A percentile compares a stretch with the other conserved stretches of the same genome.
These are phyloP conservation scores for Lepisosteus osseus DNA, from an alignment of 2,113 vertebrate species.

Conservation along the genomic window DNA sequence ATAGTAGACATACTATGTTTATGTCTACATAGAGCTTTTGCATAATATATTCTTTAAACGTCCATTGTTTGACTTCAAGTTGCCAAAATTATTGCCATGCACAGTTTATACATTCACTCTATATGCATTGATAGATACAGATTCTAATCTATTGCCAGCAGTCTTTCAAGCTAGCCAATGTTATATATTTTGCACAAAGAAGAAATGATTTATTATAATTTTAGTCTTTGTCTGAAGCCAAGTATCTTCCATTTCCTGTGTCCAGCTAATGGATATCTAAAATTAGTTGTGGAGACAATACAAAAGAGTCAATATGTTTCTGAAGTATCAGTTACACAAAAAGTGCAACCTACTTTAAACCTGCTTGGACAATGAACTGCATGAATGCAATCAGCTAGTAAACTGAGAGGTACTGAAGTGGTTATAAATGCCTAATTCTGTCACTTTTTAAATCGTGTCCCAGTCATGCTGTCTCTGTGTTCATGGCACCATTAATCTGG, in stretches of 20 bases:
- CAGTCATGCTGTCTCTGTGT: slow-evolving; percentile 46
- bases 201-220: slow-evolving; percentile 22
- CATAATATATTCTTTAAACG: no score
- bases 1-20: no score
- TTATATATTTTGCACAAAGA: slow-evolving; percentile 15
- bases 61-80: no score
- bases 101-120: not conserved
- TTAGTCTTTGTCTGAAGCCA: slow-evolving; percentile 1
- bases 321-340: slow-evolving; percentile 29
- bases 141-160: not conserved
- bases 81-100: no score
- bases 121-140: not conserved
- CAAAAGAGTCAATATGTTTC: slow-evolving; percentile 30
- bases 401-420: slow-evolving; percentile 28
- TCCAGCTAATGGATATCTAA: slow-evolving; percentile 44
- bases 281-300: slow-evolving; percentile 41
- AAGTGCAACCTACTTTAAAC: slow-evolving; percentile 37
- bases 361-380: slow-evolving; percentile 26
- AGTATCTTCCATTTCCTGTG: slow-evolving; percentile 30
- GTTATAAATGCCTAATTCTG: slow-evolving; percentile 30
- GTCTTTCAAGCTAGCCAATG: not conserved
- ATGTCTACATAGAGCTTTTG: no score
- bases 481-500: slow-evolving; percentile 54
- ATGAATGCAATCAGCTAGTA: slow-evolving; percentile 30
- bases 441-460: slow-evolving; percentile 38